Conservation (phyloP, 2,797 vertebrate species). For the Aplochiton taeniatus region DNA sequence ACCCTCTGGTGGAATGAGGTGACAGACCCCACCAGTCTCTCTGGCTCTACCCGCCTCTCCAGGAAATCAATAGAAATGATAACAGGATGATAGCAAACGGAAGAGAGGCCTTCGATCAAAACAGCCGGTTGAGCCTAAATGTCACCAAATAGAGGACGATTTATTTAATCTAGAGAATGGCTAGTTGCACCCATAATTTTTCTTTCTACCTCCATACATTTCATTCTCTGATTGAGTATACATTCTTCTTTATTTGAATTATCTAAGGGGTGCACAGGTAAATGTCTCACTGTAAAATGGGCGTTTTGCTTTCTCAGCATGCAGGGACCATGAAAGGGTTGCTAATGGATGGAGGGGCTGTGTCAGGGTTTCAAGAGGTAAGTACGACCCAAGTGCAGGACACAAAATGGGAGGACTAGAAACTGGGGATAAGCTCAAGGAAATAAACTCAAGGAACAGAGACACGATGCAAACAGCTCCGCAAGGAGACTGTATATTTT, state of each 20-base stretch:
- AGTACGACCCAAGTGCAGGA: no score
- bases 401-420: no score
- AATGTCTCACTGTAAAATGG: conserved; percentile 9
- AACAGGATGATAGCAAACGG: conserved; percentile 4
- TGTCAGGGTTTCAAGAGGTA: no score
- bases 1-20: background rate
- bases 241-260: background rate
- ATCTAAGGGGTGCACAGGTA: background rate
- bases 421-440: no score
- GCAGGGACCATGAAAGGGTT: conserved; percentile 24
- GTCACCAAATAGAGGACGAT: conserved; percentile 29
- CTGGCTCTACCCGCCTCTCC: background rate
- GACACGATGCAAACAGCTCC: no score
- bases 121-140: conserved; percentile 41
- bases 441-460: no score
- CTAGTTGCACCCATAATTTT: conserved; percentile 4
- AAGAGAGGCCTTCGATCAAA: conserved; percentile 20
- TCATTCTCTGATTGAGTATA: background rate
- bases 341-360: conserved; percentile 33
- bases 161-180: conserved; percentile 19
- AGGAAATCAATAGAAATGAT: conserved; percentile 33
- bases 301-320: conserved; percentile 12
- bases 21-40: conserved; percentile 11
- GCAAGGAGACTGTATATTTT: no score
- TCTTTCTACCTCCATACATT: background rate